Base-by-base conservation (phyloP, 23 tunicate genomes). In the Phallusia fumigata region DNA sequence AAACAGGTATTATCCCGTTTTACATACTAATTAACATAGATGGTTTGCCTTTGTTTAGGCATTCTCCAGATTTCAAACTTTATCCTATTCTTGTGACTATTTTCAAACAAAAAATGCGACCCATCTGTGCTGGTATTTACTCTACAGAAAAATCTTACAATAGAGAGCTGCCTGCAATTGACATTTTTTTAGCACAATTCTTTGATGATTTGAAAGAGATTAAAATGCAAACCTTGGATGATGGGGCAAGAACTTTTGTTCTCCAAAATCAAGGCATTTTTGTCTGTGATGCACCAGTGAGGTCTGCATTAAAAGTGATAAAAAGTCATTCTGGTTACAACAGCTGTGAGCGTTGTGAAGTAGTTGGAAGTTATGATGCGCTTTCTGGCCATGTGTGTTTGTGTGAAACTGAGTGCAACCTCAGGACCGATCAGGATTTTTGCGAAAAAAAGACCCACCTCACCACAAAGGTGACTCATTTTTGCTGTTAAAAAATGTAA, bases 261-360 rank as follows among this genome's bases (percentile, higher is more conserved):
- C n/a, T n/a, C n/a, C n/a, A n/a, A n/a, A n/a, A n/a, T n/a, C n/a
- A n/a, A n/a, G 85, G 76, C 47, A 72, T 81, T 1, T 87, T 24
- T 53, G 45, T 74, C 18, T 87, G 90, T 58, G 85, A 87, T 87
- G 85, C 90, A 40, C 90, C 85, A n/a, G 85, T 73, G 12, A 53
- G 85, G 15, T 81, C 85, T 8, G 31, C 81, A 8, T 35, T 87
- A 32, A 87, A 81, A 75, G 36, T 21, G 21, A 81, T 87, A 45
- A 81, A 74, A 45, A 30, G 24, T 45, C 90, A 87, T 64, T 52
- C 81, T 87, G 90, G 90, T n/a, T 87, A 74, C 31, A n/a, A n/a
- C n/a, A n/a, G n/a, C n/a, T 82, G 85, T 44, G 85, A 83, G 47
- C 58, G 90, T n/a, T 87, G 90, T 33, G 53, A 36, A 15, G 81